Evolutionary conservation across 2,113 vertebrate species (phyloP), one percentile per base, ranked within the genome.

Genomic region (Gymnorhina tibicen): DNA sequence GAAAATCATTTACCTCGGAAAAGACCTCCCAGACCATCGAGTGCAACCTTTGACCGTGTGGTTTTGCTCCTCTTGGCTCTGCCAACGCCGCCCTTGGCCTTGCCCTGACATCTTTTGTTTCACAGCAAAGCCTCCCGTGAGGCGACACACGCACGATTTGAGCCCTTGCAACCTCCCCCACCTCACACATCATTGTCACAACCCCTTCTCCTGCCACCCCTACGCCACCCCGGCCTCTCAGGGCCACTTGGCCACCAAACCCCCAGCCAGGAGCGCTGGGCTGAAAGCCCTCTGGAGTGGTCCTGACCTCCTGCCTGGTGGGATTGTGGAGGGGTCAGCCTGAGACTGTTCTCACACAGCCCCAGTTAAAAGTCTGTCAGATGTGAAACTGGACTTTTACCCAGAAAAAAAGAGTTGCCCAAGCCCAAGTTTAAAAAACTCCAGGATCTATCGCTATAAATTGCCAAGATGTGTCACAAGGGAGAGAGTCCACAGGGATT

Each of bases 41-140:
- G 19, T 15, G 11, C 62, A 82, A 8, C 39, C 46, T 83, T 6
- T 9, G 46, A 4, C 33, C 10, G 0, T 3, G 18, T 2, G 4
- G 69, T 19, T 64, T 59, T 44, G 56, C 59, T 69, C 55, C 7
- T n/a, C 60, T 81, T 12, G 4, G 26, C 47, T 37, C 78, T 90
- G 91, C 92, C 66, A 37, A 3, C 1, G 0, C 42, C 49, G 55
- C 73, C 73, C 81, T 68, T 52, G 56, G 62, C 77, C 74, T 76
- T n/a, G 9, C 75, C 60, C 13, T 27, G 67, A 30, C 70, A 53
- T 49, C 64, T 91, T 60, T 66, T 93, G 63, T 68, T 83, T 42
- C 78, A 7, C 56, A 85, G 78, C 41, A 17, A 47, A 83, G 79
- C 58, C 69, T 79, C 82, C 91, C 39, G 37, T 39, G 91, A 73